Evolutionary conservation across 2,888 invertebrate species (phyloP).

Genomic region (Melanostoma mellinum): DNA sequence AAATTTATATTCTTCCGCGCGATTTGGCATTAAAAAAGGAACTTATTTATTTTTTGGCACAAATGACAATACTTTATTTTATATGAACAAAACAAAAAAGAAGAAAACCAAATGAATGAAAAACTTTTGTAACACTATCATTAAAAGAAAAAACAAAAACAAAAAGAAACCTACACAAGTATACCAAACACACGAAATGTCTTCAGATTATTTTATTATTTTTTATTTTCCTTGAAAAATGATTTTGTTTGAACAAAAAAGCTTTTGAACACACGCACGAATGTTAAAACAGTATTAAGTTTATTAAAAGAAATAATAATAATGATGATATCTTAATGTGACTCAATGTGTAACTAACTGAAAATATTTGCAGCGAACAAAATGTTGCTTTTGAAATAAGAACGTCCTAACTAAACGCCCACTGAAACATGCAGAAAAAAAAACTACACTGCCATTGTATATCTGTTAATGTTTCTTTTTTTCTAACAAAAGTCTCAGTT

Average conservation of each 20-base stretch:
- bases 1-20: constrained; percentile 60
- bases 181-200: constrained; percentile 41
- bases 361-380: constrained; percentile 18
- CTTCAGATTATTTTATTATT: constrained; percentile 31
- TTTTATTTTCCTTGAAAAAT: constrained; percentile 14
- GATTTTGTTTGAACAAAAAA: constrained; percentile 7
- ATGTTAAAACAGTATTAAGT: constrained; percentile 67
- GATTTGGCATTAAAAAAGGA: constrained; percentile 18
- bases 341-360: constrained; percentile 31
- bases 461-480: constrained; percentile 29
- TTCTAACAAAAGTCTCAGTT: not conserved
- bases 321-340: constrained; percentile 32
- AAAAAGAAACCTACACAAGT: constrained; percentile 12
- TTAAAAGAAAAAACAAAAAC: constrained; percentile 18
- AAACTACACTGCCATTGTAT: constrained; percentile 42
- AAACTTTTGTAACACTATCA: constrained; percentile 20
- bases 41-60: constrained; percentile 37
- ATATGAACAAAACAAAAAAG: constrained; percentile 8
- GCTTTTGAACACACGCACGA: constrained; percentile 44
- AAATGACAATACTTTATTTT: constrained; percentile 62
- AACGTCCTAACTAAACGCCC: constrained; percentile 2
- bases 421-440: constrained; percentile 8
- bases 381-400: constrained; percentile 28
- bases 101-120: not conserved
- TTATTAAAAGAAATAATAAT: constrained; percentile 18